Evolutionary conservation across 2,113 vertebrate genomes (phyloP).

Genomic region (Anas platyrhynchos): DNA sequence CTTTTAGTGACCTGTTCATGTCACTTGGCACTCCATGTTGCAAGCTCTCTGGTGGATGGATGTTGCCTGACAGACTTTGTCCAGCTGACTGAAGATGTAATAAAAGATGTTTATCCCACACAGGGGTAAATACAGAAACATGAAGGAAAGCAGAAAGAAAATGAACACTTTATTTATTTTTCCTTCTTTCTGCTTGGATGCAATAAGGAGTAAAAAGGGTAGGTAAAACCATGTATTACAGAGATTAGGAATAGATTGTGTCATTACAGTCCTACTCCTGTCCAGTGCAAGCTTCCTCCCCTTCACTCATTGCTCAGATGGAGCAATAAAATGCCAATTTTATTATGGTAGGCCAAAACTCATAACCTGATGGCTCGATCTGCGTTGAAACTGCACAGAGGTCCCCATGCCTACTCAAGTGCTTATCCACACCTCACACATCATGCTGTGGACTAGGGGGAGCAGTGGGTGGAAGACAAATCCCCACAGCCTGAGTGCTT

Average conservation of each 20-base stretch:
- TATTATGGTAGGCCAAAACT: neutral
- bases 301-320: neutral
- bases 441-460: neutral
- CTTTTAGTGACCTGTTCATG: neutral
- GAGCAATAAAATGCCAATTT: neutral
- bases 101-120: neutral
- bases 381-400: neutral
- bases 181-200: neutral
- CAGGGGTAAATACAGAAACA: neutral
- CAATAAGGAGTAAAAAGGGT: neutral
- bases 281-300: neutral
- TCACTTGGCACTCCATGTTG: neutral
- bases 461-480: neutral
- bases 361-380: rapidly evolving
- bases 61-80: neutral
- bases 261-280: neutral
- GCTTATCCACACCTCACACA: neutral
- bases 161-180: neutral
- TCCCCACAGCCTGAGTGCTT: neutral
- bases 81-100: neutral
- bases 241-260: neutral
- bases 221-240: neutral
- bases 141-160: neutral
- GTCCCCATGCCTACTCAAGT: neutral
- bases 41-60: neutral